A percentile compares a stretch with the other conserved stretches of the same genome.
Evolutionary conservation across 2,888 invertebrate species (phyloP).

Genomic region (Cepaea hortensis): DNA sequence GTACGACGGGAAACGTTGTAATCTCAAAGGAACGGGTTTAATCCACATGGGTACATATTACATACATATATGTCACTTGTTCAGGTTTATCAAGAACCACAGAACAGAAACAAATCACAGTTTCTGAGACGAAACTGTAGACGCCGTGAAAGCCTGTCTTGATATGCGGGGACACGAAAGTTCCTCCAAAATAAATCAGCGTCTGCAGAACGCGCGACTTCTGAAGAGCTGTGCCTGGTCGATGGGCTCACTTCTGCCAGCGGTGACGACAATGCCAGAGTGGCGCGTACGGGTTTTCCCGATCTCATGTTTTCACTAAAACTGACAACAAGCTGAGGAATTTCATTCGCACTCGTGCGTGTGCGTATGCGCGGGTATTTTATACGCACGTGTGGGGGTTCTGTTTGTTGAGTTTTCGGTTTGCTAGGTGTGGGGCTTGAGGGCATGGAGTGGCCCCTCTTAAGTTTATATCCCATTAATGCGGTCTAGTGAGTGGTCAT

Average conservation of each 20-base stretch:
- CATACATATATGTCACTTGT: too few relatives aligned
- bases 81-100: too few relatives aligned
- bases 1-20: too few relatives aligned
- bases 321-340: not conserved
- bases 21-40: too few relatives aligned
- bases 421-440: not conserved
- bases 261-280: not conserved
- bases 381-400: not conserved
- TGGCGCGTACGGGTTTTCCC: not conserved
- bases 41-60: too few relatives aligned
- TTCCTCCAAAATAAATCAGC: not conserved
- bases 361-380: constrained; percentile 11
- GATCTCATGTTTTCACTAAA: not conserved
- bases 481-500: constrained; percentile 10
- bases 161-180: not conserved
- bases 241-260: not conserved
- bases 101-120: not conserved
- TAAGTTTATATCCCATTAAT: not conserved
- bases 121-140: not conserved
- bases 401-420: constrained; percentile 15
- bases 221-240: not conserved
- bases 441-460: constrained; percentile 4
- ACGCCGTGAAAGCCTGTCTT: not conserved
- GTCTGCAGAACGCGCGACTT: too few relatives aligned
- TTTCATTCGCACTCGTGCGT: not conserved